phyloP scores from a whole-genome alignment of 2,888 invertebrate genomes.

The Malachius bipustulatus region DNA sequence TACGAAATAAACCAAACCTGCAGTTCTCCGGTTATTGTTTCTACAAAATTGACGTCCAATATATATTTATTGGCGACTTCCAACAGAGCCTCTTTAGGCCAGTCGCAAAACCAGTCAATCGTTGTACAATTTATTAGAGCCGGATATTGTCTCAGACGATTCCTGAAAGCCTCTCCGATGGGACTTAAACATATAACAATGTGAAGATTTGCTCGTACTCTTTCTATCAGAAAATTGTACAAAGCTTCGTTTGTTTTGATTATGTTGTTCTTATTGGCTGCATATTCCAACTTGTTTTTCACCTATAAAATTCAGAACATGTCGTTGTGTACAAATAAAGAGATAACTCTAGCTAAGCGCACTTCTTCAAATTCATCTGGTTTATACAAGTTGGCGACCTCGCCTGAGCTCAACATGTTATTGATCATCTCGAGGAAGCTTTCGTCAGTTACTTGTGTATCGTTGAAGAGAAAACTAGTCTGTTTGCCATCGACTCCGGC shows the following conservation, averaged over 20 bases:
- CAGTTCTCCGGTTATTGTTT: conserved; percentile 50
- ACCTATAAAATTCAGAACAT: conserved; percentile 37
- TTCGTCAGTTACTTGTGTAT: conserved; percentile 75
- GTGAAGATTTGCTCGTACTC: conserved; percentile 65
- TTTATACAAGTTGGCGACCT: conserved; percentile 79
- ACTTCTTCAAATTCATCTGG: conserved; percentile 82
- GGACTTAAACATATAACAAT: conserved; percentile 81
- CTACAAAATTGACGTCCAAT: conserved; percentile 56
- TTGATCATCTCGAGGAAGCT: conserved; percentile 80
- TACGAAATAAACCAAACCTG: not conserved
- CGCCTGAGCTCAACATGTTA: conserved; percentile 78
- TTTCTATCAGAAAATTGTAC: conserved; percentile 64
- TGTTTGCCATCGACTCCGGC: conserved; percentile 65
- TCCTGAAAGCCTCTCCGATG: conserved; percentile 73
- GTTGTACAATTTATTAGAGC: conserved; percentile 78
- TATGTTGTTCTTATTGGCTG: conserved; percentile 44
- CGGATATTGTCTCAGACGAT: conserved; percentile 77
- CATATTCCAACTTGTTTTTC: conserved; percentile 45
- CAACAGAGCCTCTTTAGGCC: conserved; percentile 80
- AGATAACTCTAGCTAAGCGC: conserved; percentile 24
- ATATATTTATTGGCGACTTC: conserved; percentile 81
- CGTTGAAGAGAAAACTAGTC: conserved; percentile 73
- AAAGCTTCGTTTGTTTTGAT: conserved; percentile 55
- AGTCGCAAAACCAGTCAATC: conserved; percentile 82
- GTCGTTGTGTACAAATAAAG: not conserved